Percentiles rank a stretch among this genome's conserved stretches.
These are phyloP conservation scores for Platycercus adscitus DNA, from an alignment of 2,113 vertebrate species.

Conservation along the genomic window DNA sequence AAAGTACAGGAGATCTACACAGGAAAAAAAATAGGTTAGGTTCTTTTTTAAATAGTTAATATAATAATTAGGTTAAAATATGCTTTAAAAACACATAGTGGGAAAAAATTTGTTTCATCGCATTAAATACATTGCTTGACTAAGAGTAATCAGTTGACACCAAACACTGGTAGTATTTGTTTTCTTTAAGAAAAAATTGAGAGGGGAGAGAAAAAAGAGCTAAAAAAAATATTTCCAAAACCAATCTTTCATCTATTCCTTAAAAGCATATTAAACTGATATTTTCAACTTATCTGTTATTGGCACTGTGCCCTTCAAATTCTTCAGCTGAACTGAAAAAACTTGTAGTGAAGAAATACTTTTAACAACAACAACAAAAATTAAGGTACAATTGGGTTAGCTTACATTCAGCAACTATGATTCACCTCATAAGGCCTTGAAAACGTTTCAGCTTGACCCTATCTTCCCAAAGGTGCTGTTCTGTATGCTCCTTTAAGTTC, in stretches of 20 bases:
- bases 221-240: background rate
- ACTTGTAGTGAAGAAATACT: background rate
- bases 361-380: background rate
- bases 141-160: background rate
- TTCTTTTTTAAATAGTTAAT: background rate
- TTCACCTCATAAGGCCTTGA: background rate
- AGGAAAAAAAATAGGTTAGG: background rate
- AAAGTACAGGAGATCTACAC: background rate
- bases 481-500: background rate
- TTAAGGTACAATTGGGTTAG: background rate
- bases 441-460: background rate
- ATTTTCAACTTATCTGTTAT: background rate
- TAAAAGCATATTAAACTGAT: background rate
- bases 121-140: background rate
- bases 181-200: fast-evolving
- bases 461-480: background rate
- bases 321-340: background rate
- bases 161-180: background rate
- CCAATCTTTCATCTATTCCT: background rate
- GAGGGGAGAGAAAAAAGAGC: fast-evolving
- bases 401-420: background rate
- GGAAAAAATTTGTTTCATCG: background rate
- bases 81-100: background rate
- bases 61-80: background rate
- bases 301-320: background rate